Evolutionary conservation across 2,113 vertebrate species (phyloP).

Genomic region (Sterrhoptilus dennistouni): DNA sequence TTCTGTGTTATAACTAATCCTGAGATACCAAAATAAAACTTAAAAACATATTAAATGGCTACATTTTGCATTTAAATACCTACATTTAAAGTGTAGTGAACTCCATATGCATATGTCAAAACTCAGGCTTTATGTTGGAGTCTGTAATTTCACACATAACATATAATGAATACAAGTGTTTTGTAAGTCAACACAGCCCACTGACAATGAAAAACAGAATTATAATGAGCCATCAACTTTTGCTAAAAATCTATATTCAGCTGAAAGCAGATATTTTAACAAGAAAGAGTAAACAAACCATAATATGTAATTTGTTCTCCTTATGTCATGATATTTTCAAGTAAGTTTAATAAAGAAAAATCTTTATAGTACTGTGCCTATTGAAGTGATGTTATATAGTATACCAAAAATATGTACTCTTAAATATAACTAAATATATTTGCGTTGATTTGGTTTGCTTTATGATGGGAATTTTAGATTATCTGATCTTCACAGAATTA

Average conservation of each 20-base stretch:
- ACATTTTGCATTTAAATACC: not conserved
- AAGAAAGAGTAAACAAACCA: not conserved
- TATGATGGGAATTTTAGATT: not conserved
- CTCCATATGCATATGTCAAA: not conserved
- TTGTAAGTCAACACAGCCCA: not conserved
- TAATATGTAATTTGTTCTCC: not conserved
- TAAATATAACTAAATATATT: not conserved
- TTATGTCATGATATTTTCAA: not conserved
- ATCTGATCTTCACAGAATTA: not conserved
- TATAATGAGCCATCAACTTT: not conserved
- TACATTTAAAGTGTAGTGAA: not conserved
- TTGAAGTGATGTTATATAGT: not conserved
- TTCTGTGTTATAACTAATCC: not conserved
- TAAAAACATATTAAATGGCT: not conserved
- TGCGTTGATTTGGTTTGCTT: not conserved
- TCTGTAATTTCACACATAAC: not conserved
- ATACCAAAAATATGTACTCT: not conserved
- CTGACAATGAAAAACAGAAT: not conserved
- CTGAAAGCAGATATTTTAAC: not conserved
- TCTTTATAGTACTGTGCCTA: conserved; percentile 22
- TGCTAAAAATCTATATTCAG: not conserved
- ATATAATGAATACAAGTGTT: not conserved
- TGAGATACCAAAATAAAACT: not conserved
- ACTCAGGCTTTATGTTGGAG: not conserved
- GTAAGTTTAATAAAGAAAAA: not conserved